phyloP scores from a whole-genome alignment of 2,113 vertebrate species.

The Dryoscopus gambensis region DNA sequence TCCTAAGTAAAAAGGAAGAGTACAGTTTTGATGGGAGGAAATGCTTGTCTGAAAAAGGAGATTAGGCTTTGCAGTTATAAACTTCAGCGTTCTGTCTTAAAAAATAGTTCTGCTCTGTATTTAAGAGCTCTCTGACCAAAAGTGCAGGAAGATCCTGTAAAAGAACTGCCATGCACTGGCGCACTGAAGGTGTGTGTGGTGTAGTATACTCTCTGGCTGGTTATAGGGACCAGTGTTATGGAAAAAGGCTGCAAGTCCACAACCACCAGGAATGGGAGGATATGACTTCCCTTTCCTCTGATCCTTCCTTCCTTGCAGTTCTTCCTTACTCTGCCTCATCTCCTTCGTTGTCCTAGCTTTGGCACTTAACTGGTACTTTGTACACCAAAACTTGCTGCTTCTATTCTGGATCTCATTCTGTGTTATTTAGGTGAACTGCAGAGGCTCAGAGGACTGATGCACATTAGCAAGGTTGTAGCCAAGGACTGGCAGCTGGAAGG shows the following conservation, averaged over 20 bases:
- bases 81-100: neutral
- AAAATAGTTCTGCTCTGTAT: neutral
- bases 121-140: neutral
- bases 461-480: neutral
- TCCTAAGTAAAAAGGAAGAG: neutral
- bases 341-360: neutral
- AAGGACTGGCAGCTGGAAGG: neutral
- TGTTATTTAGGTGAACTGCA: neutral
- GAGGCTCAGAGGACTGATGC: neutral
- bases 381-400: neutral
- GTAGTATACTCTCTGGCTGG: neutral
- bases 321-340: neutral
- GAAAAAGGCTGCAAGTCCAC: neutral
- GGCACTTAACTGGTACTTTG: neutral
- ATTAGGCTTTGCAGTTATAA: neutral
- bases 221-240: fast-evolving
- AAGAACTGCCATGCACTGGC: neutral
- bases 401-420: neutral
- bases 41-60: neutral
- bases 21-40: neutral
- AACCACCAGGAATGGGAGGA: neutral
- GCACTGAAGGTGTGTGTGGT: neutral
- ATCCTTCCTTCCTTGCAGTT: neutral
- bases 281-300: neutral
- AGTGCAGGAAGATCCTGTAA: neutral